phyloP scores from a whole-genome alignment of 2,113 vertebrate species.

The Alectura lathami region DNA sequence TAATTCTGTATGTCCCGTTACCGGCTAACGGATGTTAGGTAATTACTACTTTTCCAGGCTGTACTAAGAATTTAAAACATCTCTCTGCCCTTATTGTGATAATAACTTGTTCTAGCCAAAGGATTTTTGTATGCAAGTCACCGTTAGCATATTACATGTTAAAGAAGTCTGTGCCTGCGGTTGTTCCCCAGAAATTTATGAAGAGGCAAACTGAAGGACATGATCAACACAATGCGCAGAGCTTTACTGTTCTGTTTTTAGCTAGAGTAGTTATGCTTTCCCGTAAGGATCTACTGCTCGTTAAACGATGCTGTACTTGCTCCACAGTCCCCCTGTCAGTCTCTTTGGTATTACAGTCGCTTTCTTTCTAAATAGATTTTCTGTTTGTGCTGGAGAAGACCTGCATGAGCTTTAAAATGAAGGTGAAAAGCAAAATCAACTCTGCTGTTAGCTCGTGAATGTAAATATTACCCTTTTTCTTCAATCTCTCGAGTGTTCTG shows the following conservation, averaged over 20 bases:
- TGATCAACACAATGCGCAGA: background rate
- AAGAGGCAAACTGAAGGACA: background rate
- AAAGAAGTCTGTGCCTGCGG: background rate
- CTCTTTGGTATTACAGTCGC: conserved; percentile 29
- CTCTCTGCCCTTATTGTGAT: background rate
- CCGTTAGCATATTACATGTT: background rate
- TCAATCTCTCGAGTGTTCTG: background rate
- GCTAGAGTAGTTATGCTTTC: background rate
- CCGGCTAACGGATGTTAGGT: background rate
- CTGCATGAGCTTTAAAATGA: background rate
- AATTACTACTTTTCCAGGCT: background rate
- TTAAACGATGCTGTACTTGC: background rate
- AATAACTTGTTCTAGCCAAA: background rate
- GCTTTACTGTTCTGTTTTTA: background rate
- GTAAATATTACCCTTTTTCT: background rate
- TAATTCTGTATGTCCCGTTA: background rate
- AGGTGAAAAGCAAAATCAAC: background rate
- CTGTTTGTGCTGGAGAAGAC: background rate
- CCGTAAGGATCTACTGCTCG: background rate
- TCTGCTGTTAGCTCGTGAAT: background rate
- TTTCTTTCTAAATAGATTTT: background rate
- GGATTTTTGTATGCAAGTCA: background rate
- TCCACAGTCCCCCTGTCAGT: background rate
- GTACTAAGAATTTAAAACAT: background rate
- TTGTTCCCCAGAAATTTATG: background rate